Evolutionary conservation across 2,113 vertebrate genomes (phyloP).

Genomic region (Poeciliopsis prolifica): DNA sequence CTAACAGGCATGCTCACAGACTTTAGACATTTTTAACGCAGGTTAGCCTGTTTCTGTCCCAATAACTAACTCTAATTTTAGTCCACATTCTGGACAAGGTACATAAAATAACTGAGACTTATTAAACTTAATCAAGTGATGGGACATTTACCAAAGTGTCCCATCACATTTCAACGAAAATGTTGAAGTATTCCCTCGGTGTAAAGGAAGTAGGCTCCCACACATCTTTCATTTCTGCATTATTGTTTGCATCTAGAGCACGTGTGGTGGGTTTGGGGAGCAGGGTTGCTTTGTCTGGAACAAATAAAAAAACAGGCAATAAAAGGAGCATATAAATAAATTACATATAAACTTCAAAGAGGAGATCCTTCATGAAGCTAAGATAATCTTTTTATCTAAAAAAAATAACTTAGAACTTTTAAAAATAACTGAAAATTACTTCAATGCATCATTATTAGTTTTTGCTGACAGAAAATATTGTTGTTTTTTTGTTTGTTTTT

Average conservation of each 20-base stretch:
- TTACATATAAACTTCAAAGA: conserved; percentile 18
- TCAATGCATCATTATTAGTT: conserved; percentile 15
- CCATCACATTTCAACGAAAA: conserved; percentile 2
- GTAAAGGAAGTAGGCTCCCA: conserved; percentile 19
- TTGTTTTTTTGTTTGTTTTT: background rate
- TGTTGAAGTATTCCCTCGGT: conserved; percentile 7
- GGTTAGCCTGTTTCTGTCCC: conserved; percentile 2
- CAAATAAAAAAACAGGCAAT: conserved; percentile 11
- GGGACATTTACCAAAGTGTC: conserved; percentile 44
- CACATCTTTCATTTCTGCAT: conserved; percentile 25
- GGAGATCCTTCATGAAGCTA: conserved; percentile 27
- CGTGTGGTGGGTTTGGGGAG: background rate
- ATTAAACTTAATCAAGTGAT: conserved; percentile 22
- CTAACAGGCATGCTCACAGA: background rate
- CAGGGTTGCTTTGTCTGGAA: conserved; percentile 20
- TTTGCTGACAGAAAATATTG: conserved; percentile 31
- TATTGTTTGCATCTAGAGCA: conserved; percentile 15
- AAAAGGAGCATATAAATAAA: conserved; percentile 36
- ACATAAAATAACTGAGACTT: conserved; percentile 24
- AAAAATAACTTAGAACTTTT: conserved; percentile 57
- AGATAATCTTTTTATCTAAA: conserved; percentile 8
- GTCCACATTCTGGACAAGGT: background rate
- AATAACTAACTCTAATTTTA: conserved; percentile 17
- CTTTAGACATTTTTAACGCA: background rate
- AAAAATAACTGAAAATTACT: conserved; percentile 40